These are phyloP conservation scores for Sphyrna mokarran DNA, from an alignment of 2,113 vertebrate species.

Conservation along the genomic window DNA sequence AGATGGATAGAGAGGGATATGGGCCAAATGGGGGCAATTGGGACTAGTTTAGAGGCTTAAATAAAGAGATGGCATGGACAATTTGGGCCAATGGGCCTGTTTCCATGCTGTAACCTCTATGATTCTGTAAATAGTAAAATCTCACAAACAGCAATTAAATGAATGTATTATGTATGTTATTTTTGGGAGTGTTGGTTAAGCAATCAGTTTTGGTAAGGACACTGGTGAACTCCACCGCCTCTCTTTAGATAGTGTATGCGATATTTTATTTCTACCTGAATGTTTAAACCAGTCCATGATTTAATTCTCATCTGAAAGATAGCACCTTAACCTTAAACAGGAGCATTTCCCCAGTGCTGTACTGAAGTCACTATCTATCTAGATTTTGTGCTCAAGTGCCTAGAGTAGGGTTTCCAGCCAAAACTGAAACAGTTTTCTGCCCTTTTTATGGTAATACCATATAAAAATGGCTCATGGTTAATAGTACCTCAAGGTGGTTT, in stretches of 20 bases:
- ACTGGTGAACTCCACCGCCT: background rate
- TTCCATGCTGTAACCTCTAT: no score
- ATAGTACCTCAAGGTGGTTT: no score
- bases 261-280: background rate
- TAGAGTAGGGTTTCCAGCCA: background rate
- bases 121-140: background rate
- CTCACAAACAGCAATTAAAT: background rate
- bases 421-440: background rate
- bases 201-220: background rate
- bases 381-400: background rate
- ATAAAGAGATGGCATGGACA: no score
- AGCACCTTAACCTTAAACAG: background rate
- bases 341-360: background rate
- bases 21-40: no score
- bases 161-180: background rate
- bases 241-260: background rate
- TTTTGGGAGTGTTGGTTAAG: background rate
- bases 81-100: no score
- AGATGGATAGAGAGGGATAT: no score
- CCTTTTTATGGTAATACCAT: background rate
- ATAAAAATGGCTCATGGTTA: background rate
- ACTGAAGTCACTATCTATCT: background rate
- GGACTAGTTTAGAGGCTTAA: no score
- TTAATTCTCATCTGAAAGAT: background rate
- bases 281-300: background rate